Conservation (phyloP, 2,113 vertebrate species). For the Rhabdomys dilectus region DNA sequence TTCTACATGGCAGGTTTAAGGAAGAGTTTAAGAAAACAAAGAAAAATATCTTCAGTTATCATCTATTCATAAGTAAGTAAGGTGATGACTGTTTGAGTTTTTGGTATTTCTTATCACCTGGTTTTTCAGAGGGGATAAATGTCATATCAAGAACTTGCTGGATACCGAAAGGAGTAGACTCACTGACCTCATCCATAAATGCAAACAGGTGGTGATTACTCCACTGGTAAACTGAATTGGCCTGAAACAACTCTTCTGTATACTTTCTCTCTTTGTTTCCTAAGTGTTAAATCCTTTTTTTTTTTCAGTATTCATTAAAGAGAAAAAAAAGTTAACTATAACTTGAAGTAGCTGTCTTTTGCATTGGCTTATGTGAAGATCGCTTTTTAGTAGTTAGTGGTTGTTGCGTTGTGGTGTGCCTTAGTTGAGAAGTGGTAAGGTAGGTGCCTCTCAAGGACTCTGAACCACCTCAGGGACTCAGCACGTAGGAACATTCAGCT, state of each 20-base stretch:
- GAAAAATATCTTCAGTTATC: not conserved
- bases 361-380: not conserved
- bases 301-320: not conserved
- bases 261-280: slow-evolving; percentile 10
- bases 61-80: not conserved
- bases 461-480: not conserved
- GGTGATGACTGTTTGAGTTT: not conserved
- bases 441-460: not conserved
- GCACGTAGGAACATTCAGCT: not conserved
- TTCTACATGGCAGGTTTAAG: not conserved
- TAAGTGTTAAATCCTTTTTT: not conserved
- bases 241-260: slow-evolving; percentile 42
- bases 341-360: not conserved
- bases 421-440: not conserved
- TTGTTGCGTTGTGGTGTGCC: not conserved
- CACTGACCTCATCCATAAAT: not conserved
- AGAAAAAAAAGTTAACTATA: not conserved
- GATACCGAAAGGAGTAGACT: not conserved
- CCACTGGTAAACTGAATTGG: not conserved
- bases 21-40: not conserved
- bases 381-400: not conserved
- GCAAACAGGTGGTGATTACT: slow-evolving; percentile 17
- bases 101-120: not conserved
- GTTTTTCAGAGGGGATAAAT: not conserved
- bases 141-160: not conserved